Base-by-base conservation (phyloP, 2,888 invertebrate genomes). In the Trimorus sp. region DNA sequence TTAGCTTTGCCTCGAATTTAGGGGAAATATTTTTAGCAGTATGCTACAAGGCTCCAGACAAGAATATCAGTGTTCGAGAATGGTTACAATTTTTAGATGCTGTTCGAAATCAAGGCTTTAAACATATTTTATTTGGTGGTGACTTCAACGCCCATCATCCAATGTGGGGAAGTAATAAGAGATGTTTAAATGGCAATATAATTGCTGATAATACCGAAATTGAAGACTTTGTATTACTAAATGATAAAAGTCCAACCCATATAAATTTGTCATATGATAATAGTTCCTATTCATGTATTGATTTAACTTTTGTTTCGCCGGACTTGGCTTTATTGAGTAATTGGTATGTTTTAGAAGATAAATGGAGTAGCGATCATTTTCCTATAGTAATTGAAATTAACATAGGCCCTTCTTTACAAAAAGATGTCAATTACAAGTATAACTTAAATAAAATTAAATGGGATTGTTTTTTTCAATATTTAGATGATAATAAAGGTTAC, bases 1-100 rank as follows among this genome's bases (percentile, higher is more conserved):
- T 80, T 0, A 0, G 3, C 0, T 12, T 80, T 6, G 14, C 58
- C 15, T 59, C 66, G 4, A 12, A 48, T 42, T 11, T 66, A 4
- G 80, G 70, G 0, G 70, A 76, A 0, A 58, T 71, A 5, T n/a
- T 65, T 1, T n/a, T 81, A n/a, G 15, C 11, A 0, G 56, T 49
- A 7, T 76, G 71, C 38, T 81, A 81, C 14, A 76, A 71, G 65
- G 0, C 42, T 14, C 76, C 80, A 0, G 48, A 60, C n/a, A 75
- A 71, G 8, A 56, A 75, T 6, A 12, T 80, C 6, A 54, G 38
- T 2, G 0, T 6, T 6, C 0, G 2, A 0, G 68, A 73, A 49
- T 54, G 63, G 53, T 15, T 2, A 9, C n/a, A 40, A 7, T 62
- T 62, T 40, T 42, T 62, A 37, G 11, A 53, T 16, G 15, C 53